These are phyloP conservation scores for Drosophila niveifrons DNA, from an alignment of 2,888 invertebrate species.

Conservation along the genomic window DNA sequence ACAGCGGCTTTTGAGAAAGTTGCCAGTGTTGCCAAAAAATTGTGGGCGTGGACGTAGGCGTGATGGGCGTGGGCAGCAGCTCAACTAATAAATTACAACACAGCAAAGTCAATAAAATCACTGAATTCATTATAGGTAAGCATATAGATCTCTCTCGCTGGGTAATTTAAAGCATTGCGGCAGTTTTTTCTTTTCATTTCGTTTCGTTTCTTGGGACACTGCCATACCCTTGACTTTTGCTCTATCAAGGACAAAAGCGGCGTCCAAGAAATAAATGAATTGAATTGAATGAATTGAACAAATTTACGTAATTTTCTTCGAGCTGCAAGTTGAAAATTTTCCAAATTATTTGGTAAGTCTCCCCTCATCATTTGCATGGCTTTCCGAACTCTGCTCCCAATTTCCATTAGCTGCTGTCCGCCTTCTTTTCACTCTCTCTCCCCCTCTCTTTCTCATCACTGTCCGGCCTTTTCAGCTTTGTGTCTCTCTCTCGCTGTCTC, in stretches of 20 bases:
- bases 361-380: slow-evolving; percentile 69
- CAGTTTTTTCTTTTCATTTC: slow-evolving; percentile 35
- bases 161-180: slow-evolving; percentile 66
- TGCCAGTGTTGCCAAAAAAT: slow-evolving; percentile 54
- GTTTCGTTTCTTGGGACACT: slow-evolving; percentile 29
- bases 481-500: slow-evolving; percentile 43
- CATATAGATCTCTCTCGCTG: slow-evolving; percentile 28
- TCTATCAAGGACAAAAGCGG: slow-evolving; percentile 57
- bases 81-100: slow-evolving; percentile 72
- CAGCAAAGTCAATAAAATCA: slow-evolving; percentile 74
- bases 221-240: slow-evolving; percentile 70
- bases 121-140: slow-evolving; percentile 74
- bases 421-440: background rate
- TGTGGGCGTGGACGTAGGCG: slow-evolving; percentile 48
- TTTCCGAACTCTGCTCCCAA: slow-evolving; percentile 9
- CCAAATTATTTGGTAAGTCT: slow-evolving; percentile 57
- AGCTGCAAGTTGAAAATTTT: slow-evolving; percentile 54
- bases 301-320: slow-evolving; percentile 67
- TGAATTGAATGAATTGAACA: slow-evolving; percentile 64
- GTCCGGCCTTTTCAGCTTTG: slow-evolving; percentile 50
- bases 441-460: slow-evolving; percentile 12
- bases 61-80: slow-evolving; percentile 24
- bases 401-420: slow-evolving; percentile 10
- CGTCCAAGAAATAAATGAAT: slow-evolving; percentile 47
- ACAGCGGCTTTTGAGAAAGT: slow-evolving; percentile 47